Conservation (phyloP, 2,888 invertebrate species). For the Aporophyla nigra region DNA sequence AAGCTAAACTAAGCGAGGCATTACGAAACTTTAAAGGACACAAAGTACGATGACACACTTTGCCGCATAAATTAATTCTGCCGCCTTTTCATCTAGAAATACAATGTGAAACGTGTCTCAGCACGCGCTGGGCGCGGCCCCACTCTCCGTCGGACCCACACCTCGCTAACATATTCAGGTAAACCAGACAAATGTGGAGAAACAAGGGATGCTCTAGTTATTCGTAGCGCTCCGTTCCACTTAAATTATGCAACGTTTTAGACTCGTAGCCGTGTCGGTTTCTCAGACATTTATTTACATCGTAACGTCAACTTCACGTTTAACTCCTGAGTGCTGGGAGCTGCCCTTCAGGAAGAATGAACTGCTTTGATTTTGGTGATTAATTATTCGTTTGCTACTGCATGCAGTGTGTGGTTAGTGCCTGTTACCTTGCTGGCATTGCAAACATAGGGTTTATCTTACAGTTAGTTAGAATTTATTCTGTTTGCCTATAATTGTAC, state of each 20-base stretch:
- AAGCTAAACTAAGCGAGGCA: background rate
- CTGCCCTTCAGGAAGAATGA: constrained; percentile 25
- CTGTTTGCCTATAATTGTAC: background rate
- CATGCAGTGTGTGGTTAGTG: background rate
- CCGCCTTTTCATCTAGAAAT: constrained; percentile 38
- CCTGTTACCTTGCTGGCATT: background rate
- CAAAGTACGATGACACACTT: constrained; percentile 25
- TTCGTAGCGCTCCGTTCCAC: constrained; percentile 54
- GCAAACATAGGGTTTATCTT: constrained; percentile 14
- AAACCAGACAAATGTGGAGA: constrained; percentile 60
- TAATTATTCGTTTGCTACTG: constrained; percentile 44
- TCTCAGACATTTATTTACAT: constrained; percentile 56
- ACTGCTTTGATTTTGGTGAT: constrained; percentile 41
- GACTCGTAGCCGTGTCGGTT: constrained; percentile 33
- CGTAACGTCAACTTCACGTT: constrained; percentile 48
- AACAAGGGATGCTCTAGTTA: constrained; percentile 59
- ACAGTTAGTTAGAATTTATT: background rate
- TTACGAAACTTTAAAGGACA: constrained; percentile 19
- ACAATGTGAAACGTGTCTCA: constrained; percentile 32
- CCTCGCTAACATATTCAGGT: constrained; percentile 60
- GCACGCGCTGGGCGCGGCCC: background rate
- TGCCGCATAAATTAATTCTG: constrained; percentile 26
- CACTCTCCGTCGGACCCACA: constrained; percentile 39
- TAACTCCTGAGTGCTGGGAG: background rate
- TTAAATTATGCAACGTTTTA: constrained; percentile 65